Evolutionary conservation across 2,888 invertebrate genomes (phyloP).

Genomic region (Lasioglossum figueresi): DNA sequence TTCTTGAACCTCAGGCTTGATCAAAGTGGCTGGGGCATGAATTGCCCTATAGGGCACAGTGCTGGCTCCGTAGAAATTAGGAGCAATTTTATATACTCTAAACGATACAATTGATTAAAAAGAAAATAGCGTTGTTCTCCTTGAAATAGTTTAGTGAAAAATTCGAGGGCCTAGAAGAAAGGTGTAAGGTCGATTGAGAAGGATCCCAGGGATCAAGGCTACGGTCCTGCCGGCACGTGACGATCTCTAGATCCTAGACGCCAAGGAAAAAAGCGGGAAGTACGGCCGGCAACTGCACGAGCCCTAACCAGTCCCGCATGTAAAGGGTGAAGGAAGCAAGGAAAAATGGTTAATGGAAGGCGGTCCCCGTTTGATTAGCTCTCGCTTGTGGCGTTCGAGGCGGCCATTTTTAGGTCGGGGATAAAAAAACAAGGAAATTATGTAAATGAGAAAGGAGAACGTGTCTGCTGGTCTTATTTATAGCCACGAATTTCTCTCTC

Average conservation of each 20-base stretch:
- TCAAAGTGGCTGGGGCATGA: neutral
- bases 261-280: conserved; percentile 32
- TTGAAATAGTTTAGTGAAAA: neutral
- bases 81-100: neutral
- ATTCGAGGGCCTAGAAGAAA: neutral
- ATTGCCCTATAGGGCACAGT: neutral
- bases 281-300: conserved; percentile 22
- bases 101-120: neutral
- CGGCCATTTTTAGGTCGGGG: neutral
- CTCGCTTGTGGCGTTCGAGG: neutral
- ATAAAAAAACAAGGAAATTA: conserved; percentile 4
- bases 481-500: neutral
- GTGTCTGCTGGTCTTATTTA: neutral
- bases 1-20: too few relatives aligned
- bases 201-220: neutral
- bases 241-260: conserved; percentile 53
- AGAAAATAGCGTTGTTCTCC: neutral
- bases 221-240: conserved; percentile 38
- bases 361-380: conserved; percentile 9
- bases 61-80: neutral
- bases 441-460: neutral
- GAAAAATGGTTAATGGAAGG: neutral
- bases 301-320: neutral
- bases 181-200: neutral
- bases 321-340: conserved; percentile 16